Base-by-base conservation (phyloP, 2,797 vertebrate species). In the Thaleichthys pacificus region DNA sequence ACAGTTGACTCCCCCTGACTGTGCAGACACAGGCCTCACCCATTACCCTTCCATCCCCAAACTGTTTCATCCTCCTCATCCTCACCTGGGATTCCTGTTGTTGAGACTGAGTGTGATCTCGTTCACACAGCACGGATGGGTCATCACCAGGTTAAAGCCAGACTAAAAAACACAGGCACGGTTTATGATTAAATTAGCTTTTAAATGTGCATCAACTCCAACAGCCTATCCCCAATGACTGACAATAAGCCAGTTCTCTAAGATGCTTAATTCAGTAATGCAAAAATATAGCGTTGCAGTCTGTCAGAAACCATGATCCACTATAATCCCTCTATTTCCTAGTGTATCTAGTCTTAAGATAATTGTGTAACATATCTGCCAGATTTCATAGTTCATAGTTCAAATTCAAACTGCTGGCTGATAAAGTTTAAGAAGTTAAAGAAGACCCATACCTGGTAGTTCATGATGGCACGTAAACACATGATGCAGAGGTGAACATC, bases 391-490 rank as follows among this genome's bases (percentile, higher is more conserved):
- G 42, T 47, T 14, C 24, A 24, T 24, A 24, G 24, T 2, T 47
- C 1, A 12, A 47, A 14, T 47, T 47, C 42, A 2, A 47, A 12
- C 12, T 47, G 11, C 35, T 38, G 35, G 9, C 42, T 47, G 42
- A 12, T 47, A 14, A 47, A 47, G 42, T 47, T 47, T 47, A 3
- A n/a, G n/a, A n/a, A n/a, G n/a, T n/a, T n/a, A n/a, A 47, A 47
- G 12, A 14, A 47, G 42, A 47, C 42, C 12, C 30, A 3, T 85
- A 98, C 97, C 97, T 98, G 96, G 72, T 99, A 99, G 89, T 98
- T 99, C 97, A 99, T 99, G 93, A 99, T 98, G 89, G 96, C 96
- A 0, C 97, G 94, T 58, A 99, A 85, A 69, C 97, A 99, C 96
- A 99, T 96, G 87, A 98, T 96, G 88, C 96, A 98, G 32, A 99